These are phyloP conservation scores for Diplogasteroides magnus DNA, from an alignment of 1,140 invertebrate species.

Conservation along the genomic window DNA sequence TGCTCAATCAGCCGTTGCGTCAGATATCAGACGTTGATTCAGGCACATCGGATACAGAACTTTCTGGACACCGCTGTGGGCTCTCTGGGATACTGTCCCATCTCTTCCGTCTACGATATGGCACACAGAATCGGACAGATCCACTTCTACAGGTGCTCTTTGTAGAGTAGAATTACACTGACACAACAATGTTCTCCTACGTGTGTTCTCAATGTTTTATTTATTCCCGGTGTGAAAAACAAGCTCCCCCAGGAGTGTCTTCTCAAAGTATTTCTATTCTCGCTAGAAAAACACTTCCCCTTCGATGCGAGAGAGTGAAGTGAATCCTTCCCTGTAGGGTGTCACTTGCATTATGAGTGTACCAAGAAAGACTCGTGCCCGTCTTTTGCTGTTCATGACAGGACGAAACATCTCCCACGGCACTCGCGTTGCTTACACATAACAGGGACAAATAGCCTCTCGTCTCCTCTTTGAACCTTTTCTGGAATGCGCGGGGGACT, in stretches of 20 bases:
- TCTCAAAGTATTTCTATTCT: no score
- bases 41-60: slow-evolving; percentile 38
- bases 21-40: background rate
- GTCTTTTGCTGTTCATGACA: no score
- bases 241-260: background rate
- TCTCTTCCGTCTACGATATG: slow-evolving; percentile 37
- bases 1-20: background rate
- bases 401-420: no score
- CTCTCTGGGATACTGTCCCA: slow-evolving; percentile 35
- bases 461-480: no score
- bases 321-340: no score
- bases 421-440: no score
- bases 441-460: no score
- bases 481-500: no score
- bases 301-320: no score
- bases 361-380: no score
- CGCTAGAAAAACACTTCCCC: no score
- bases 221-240: background rate
- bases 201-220: background rate
- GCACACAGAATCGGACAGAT: slow-evolving; percentile 39
- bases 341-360: no score
- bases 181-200: background rate
- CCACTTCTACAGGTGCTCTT: slow-evolving; percentile 38
- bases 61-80: slow-evolving; percentile 39
- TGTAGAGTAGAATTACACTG: background rate